Base-by-base conservation (phyloP, 2,113 vertebrate species). In the Platysteira castanea region DNA sequence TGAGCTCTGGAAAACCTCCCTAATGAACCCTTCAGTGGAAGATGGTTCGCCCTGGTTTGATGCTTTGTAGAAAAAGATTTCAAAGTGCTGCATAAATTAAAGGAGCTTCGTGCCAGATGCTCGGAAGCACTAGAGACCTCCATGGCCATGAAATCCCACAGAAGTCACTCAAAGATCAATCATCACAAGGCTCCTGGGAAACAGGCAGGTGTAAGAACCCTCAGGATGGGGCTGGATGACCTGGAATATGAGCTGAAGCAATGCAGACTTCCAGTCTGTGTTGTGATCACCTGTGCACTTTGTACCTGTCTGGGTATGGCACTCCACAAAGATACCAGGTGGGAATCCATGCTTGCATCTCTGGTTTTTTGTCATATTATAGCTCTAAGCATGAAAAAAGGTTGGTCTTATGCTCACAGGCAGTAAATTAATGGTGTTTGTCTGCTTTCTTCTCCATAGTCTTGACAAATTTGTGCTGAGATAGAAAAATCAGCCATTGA, bases 401-500 rank as follows among this genome's bases (percentile, higher is more conserved):
- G 4, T 37, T 63, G 13, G 1, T 57, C 35, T 50, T 13, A 3
- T 35, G 33, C 21, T 85, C 59, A 63, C 39, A 44, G 53, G 10
- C 26, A 49, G 8, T 30, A 22, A 35, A 6, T 54, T 5, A 46
- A 13, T 27, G 17, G 0, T 52, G 3, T 60, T 54, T 86, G 2
- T 28, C 41, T 44, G 12, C 42, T 53, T 87, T 84, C n/a, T 78
- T 5, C 21, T 50, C 28, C 30, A 1, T 0, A 31, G 9, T 4
- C 11, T 59, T 41, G 7, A 7, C 46, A 70, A 57, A 24, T 4
- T 18, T 11, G 22, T 26, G 9, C 26, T 49, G 9, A 47, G 33
- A 9, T 3, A 31, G 21, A 61, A 56, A 65, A 70, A 39, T 11
- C 39, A 75, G 9, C 23, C 9, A 3, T 19, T 0, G 0, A 9